These are phyloP conservation scores for Melipona bicolor DNA, from an alignment of 2,888 invertebrate species.

Conservation along the genomic window DNA sequence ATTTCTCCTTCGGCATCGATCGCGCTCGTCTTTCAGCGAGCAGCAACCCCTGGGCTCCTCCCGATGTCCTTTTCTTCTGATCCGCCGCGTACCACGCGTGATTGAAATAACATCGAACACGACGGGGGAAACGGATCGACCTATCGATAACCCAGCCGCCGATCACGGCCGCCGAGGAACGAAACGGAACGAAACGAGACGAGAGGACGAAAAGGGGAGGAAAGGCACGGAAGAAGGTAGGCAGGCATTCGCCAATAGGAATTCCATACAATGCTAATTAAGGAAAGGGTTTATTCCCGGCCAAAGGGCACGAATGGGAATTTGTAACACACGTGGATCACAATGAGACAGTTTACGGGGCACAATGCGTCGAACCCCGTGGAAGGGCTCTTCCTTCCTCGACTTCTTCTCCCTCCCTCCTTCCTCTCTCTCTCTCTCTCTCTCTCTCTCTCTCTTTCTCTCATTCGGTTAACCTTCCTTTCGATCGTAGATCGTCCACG, in stretches of 20 bases:
- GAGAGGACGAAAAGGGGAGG: conserved; percentile 3
- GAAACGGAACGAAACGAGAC: neutral
- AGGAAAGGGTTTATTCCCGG: conserved; percentile 77
- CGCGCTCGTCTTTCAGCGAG: neutral
- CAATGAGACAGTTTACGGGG: conserved; percentile 76
- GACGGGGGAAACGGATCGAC: conserved; percentile 30
- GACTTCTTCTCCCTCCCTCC: neutral
- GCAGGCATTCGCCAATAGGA: conserved; percentile 69
- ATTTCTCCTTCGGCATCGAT: neutral
- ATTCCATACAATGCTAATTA: conserved; percentile 80
- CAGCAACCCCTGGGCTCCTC: conserved; percentile 3
- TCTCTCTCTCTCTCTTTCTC: too few species aligned
- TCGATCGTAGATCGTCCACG: conserved; percentile 16
- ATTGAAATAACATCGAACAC: conserved; percentile 72
- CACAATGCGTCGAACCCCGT: conserved; percentile 63
- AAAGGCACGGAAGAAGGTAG: conserved; percentile 13
- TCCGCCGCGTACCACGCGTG: conserved; percentile 1
- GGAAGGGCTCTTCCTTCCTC: conserved; percentile 37
- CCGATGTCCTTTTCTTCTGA: conserved; percentile 49
- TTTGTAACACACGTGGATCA: conserved; percentile 79
- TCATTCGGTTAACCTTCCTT: neutral
- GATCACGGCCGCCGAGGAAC: conserved; percentile 33
- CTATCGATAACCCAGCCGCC: conserved; percentile 56
- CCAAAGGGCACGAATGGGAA: conserved; percentile 76
- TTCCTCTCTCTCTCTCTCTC: neutral